phyloP scores from a whole-genome alignment of 2,888 invertebrate species.

The Carcina quercana region DNA sequence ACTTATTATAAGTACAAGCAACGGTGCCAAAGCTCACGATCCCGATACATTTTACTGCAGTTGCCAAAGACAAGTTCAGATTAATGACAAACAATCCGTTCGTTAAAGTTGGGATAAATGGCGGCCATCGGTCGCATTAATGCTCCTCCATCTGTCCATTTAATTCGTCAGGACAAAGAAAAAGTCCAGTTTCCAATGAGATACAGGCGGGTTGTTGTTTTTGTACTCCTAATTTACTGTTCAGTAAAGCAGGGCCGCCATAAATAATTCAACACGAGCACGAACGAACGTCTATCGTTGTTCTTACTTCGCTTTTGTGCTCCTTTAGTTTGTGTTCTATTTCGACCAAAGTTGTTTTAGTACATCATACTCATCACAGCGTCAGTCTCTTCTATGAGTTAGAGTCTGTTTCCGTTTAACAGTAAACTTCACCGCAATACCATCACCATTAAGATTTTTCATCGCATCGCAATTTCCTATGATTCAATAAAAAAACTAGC shows the following conservation, averaged over 20 bases:
- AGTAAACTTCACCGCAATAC: conserved; percentile 5
- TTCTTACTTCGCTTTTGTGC: conserved; percentile 53
- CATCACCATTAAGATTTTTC: conserved; percentile 14
- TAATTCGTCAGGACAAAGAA: conserved; percentile 37
- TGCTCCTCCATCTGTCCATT: conserved; percentile 22
- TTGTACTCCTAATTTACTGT: conserved; percentile 58
- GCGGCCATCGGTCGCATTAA: conserved; percentile 32
- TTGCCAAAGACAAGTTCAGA: conserved; percentile 17
- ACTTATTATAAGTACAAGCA: too few species aligned
- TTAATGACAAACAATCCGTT: conserved; percentile 29
- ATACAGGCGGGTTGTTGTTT: conserved; percentile 35
- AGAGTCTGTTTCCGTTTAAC: conserved; percentile 23
- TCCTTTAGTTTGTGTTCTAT: conserved; percentile 28
- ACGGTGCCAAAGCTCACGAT: too few species aligned
- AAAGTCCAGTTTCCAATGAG: conserved; percentile 43
- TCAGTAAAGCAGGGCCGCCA: conserved; percentile 50
- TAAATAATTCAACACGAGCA: conserved; percentile 62
- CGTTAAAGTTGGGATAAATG: conserved; percentile 27
- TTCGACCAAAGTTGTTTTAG: conserved; percentile 19
- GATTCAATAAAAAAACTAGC: too few species aligned
- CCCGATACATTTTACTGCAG: too few species aligned
- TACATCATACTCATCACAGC: conserved; percentile 19
- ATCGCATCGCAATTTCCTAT: conserved; percentile 21
- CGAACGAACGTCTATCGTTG: conserved; percentile 41
- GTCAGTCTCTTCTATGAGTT: conserved; percentile 14